These are phyloP conservation scores for Cynaeus angustus DNA, from an alignment of 2,888 invertebrate genomes.

Conservation along the genomic window DNA sequence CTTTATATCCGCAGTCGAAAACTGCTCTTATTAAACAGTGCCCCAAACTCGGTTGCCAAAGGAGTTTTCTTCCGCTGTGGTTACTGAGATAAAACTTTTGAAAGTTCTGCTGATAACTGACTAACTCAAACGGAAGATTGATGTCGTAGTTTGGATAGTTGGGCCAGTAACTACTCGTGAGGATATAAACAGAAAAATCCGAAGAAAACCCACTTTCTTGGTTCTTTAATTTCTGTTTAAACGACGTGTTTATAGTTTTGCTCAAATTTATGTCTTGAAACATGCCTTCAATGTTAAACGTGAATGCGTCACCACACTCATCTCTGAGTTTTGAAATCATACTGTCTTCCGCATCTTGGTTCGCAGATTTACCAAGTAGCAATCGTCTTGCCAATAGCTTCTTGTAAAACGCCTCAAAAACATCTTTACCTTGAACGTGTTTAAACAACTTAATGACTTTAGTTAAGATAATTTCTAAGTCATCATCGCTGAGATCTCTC, in stretches of 20 bases:
- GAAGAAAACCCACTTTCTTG: constrained; percentile 52
- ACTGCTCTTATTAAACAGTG: constrained; percentile 93
- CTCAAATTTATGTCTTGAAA: constrained; percentile 99
- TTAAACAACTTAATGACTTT: constrained; percentile 98
- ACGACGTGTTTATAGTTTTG: constrained; percentile 93
- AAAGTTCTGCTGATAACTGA: constrained; percentile 93
- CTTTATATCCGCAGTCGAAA: constrained; percentile 91
- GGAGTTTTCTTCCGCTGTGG: constrained; percentile 96
- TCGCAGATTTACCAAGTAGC: constrained; percentile 96
- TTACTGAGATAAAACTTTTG: constrained; percentile 96
- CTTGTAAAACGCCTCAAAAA: constrained; percentile 99
- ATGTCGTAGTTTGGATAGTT: constrained; percentile 93
- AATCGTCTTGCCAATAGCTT: constrained; percentile 97
- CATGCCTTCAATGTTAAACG: constrained; percentile 98
- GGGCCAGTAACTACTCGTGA: constrained; percentile 99
- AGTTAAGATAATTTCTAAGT: constrained; percentile 92
- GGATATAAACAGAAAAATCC: constrained; percentile 93
- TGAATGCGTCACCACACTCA: constrained; percentile 98
- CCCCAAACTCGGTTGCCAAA: constrained; percentile 97
- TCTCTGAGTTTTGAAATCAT: constrained; percentile 98
- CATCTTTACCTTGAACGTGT: constrained; percentile 98
- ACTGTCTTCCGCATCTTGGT: constrained; percentile 98
- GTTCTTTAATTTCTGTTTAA: constrained; percentile 80
- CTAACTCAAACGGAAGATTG: constrained; percentile 89
- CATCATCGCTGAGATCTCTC: constrained; percentile 97